These are phyloP conservation scores for Campylomormyrus tamandua DNA, from an alignment of 2,113 vertebrate genomes.

Conservation along the genomic window DNA sequence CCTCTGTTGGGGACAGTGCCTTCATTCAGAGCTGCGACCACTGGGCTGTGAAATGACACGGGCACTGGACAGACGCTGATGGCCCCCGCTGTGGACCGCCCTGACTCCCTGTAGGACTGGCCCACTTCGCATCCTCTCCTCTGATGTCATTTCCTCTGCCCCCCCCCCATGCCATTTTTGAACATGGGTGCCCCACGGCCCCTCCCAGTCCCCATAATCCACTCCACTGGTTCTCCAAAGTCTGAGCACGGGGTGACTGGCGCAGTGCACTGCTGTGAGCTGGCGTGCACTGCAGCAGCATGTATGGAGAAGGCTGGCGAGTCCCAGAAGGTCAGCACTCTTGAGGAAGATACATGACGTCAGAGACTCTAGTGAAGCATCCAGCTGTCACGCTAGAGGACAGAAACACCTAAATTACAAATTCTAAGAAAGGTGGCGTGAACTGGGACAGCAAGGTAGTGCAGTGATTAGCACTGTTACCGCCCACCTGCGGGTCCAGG, in stretches of 20 bases:
- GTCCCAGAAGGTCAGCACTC: neutral
- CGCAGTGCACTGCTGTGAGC: neutral
- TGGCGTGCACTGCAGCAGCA: neutral
- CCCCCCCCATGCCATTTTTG: neutral
- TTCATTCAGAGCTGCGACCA: conserved; percentile 1
- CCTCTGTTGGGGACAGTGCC: neutral
- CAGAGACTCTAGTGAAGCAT: neutral
- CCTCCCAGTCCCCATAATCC: neutral
- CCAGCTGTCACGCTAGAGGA: neutral
- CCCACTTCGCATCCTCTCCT: neutral
- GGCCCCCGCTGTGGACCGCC: neutral
- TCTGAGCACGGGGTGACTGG: neutral
- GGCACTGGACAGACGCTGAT: neutral
- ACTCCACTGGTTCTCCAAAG: neutral
- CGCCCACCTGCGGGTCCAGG: neutral
- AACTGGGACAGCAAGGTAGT: neutral
- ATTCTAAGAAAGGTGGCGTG: neutral
- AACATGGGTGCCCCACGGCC: neutral
- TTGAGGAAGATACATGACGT: neutral
- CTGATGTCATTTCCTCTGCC: neutral
- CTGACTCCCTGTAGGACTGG: neutral
- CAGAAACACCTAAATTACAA: neutral
- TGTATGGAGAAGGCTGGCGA: neutral
- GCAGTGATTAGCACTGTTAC: neutral
- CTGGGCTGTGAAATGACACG: neutral